Conservation (phyloP, 2,113 vertebrate genomes). For the Chionodraco myersi region DNA sequence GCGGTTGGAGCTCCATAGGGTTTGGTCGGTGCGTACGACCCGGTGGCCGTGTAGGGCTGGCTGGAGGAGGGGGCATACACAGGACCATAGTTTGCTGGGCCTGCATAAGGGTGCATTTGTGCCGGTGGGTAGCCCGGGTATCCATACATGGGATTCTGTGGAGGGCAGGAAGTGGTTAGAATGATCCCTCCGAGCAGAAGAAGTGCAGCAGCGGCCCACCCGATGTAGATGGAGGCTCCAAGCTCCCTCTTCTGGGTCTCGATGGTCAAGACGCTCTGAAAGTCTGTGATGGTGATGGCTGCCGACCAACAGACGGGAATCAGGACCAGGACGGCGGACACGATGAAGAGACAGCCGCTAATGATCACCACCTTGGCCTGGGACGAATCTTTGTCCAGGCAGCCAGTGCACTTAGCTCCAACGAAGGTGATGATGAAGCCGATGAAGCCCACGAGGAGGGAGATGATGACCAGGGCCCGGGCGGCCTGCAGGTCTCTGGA, state of each 20-base stretch:
- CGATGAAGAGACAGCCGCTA: slow-evolving; percentile 74
- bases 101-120: slow-evolving; percentile 66
- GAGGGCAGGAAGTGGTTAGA: slow-evolving; percentile 83
- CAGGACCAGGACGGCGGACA: slow-evolving; percentile 69
- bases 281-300: slow-evolving; percentile 80
- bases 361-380: slow-evolving; percentile 77
- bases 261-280: slow-evolving; percentile 57
- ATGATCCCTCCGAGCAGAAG: slow-evolving; percentile 82
- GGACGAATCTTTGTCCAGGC: slow-evolving; percentile 71
- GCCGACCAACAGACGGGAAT: slow-evolving; percentile 84
- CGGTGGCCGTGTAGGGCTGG: slow-evolving; percentile 52
- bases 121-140: slow-evolving; percentile 54
- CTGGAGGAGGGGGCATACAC: slow-evolving; percentile 71
- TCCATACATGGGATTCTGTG: slow-evolving; percentile 56
- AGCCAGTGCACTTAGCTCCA: slow-evolving; percentile 79
- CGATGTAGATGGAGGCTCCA: slow-evolving; percentile 82
- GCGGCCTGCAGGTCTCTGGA: slow-evolving; percentile 89
- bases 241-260: slow-evolving; percentile 78
- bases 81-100: slow-evolving; percentile 47
- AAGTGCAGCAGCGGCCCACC: slow-evolving; percentile 73
- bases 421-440: slow-evolving; percentile 78
- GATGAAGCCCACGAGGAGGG: slow-evolving; percentile 72
- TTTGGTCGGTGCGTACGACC: slow-evolving; percentile 70
- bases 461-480: slow-evolving; percentile 83
- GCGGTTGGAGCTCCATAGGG: slow-evolving; percentile 55